These are phyloP conservation scores for Xenus cinereus DNA, from an alignment of 2,113 vertebrate genomes.

Conservation along the genomic window DNA sequence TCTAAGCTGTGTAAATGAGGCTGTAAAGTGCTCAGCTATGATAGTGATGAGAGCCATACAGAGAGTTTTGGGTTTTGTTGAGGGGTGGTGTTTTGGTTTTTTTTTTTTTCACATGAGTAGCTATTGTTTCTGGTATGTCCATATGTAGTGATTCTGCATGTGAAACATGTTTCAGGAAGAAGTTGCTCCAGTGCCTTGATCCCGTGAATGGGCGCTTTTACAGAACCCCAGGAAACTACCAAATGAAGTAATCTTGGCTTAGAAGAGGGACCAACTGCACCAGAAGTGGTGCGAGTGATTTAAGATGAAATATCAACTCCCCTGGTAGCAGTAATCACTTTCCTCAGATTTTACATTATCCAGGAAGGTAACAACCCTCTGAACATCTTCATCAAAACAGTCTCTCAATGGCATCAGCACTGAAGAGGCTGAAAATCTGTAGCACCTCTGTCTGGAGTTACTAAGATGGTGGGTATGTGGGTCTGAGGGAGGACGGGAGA, in stretches of 20 bases:
- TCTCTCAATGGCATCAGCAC: background rate
- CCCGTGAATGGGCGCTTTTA: background rate
- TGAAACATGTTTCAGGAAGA: background rate
- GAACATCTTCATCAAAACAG: background rate
- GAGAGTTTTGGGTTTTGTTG: too few relatives aligned
- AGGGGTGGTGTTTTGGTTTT: accelerated
- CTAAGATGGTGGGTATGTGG: background rate
- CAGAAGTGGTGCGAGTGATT: background rate
- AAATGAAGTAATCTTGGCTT: background rate
- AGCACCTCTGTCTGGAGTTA: background rate
- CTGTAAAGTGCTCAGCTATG: background rate
- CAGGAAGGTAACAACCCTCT: background rate
- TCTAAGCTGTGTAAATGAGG: background rate
- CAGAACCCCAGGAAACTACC: background rate
- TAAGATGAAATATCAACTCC: background rate
- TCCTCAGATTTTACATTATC: accelerated
- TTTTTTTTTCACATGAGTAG: background rate
- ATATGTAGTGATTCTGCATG: background rate
- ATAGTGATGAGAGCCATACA: background rate
- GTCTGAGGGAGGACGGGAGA: background rate
- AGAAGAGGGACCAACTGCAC: background rate
- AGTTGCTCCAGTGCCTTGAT: background rate
- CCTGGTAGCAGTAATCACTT: background rate
- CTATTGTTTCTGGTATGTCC: background rate
- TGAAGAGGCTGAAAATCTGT: background rate